Base-by-base conservation (phyloP, 2,797 vertebrate genomes). In the Pangasius macronema region DNA sequence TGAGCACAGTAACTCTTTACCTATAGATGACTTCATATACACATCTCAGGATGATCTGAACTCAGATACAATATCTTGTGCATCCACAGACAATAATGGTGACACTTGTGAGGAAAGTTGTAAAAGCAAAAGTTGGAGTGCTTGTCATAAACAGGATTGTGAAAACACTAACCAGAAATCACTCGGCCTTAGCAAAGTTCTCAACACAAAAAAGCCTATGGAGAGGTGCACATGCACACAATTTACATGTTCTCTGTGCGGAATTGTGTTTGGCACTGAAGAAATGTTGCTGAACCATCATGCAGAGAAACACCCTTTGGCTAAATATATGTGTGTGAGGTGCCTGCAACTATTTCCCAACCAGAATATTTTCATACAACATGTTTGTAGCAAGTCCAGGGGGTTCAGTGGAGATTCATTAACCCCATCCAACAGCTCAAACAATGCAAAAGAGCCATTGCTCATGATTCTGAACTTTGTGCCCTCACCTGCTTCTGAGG, bases 311-410 rank as follows among this genome's bases (percentile, higher is more conserved):
- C 88, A 91, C 30, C 84, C 80, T 3, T 53, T 39, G 49, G 36
- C 68, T 59, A 79, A 70, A 67, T 92, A 86, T 51, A 39, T 90
- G 65, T 92, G 92, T 72, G 85, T 73, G 2, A 10, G 5, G 20
- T 93, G 92, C 84, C 83, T 85, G 30, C 33, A 86, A 30, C 63
- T 87, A 6, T 93, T 90, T 82, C 81, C 86, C 10, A 77, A 77
- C 70, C 88, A 85, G 61, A 83, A 46, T 1, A 5, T 68, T 46
- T 91, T 91, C 68, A 85, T 70, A 16, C 75, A 46, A 22, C 92
- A 92, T 20, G 27, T 72, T 30, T 92, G 70, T 42, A 65, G 59
- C 46, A 87, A 63, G 57, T 22, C 80, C 14, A 72, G 5, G 39
- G 30, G 24, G 2, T 27, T 63, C 3, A 24, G 4, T 0, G 53